A percentile compares a stretch with the other conserved stretches of the same genome.
Evolutionary conservation across 2,888 invertebrate species (phyloP).

Genomic region (Fragum sueziense): DNA sequence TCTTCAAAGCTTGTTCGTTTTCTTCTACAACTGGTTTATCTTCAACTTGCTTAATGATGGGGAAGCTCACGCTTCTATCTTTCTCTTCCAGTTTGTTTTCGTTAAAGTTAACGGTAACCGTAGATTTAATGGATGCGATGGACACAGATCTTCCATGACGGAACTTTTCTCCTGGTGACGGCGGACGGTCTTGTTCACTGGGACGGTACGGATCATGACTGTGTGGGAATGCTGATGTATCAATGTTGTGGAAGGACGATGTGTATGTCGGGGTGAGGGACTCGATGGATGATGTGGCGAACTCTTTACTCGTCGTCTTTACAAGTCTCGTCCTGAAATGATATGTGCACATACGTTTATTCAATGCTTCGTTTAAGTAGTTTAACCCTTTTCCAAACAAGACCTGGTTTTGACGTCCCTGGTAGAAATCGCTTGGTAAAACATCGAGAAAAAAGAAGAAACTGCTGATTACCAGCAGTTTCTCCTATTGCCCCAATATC

Average conservation of each 20-base stretch:
- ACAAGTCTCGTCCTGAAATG: slow-evolving; percentile 41
- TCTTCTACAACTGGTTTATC: not conserved
- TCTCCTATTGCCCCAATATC: not conserved
- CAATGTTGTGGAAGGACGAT: slow-evolving; percentile 46
- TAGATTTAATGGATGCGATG: slow-evolving; percentile 54
- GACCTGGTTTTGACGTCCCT: no score
- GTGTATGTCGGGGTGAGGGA: slow-evolving; percentile 54
- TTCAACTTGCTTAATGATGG: not conserved
- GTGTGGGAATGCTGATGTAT: slow-evolving; percentile 42
- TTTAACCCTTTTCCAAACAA: no score
- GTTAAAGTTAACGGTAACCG: slow-evolving; percentile 51
- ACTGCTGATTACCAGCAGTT: not conserved
- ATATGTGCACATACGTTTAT: no score
- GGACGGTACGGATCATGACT: slow-evolving; percentile 59
- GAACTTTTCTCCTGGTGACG: slow-evolving; percentile 38
- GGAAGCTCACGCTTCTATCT: slow-evolving; percentile 25
- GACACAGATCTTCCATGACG: slow-evolving; percentile 31
- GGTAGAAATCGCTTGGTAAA: no score
- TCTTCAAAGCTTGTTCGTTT: not conserved
- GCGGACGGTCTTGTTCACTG: slow-evolving; percentile 42
- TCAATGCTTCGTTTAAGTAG: no score
- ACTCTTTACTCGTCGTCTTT: slow-evolving; percentile 35
- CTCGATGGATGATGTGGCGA: slow-evolving; percentile 37
- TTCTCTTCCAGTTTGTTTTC: slow-evolving; percentile 34
- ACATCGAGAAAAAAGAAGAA: no score